These are phyloP conservation scores for Paraplagusia blochii DNA, from an alignment of 2,113 vertebrate genomes.

Conservation along the genomic window DNA sequence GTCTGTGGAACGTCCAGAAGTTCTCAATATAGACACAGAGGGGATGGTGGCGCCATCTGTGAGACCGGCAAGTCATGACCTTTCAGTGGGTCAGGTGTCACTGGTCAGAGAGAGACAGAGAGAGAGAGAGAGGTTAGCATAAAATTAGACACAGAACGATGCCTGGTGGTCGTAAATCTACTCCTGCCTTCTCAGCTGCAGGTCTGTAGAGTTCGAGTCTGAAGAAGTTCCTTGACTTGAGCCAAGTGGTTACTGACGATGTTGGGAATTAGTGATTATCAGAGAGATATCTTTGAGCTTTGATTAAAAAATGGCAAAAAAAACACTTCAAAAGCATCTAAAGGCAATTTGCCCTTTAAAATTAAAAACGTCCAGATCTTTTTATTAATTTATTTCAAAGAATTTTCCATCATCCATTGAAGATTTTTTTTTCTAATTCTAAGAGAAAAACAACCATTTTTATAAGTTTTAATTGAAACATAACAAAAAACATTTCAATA, in stretches of 20 bases:
- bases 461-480: no score
- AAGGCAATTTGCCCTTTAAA: no score
- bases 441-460: not conserved
- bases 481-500: no score
- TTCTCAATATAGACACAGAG: conserved; percentile 49
- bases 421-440: no score
- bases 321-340: no score
- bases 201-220: not conserved
- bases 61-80: conserved; percentile 46
- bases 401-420: no score
- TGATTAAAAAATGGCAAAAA: no score
- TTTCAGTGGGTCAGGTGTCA: conserved; percentile 41
- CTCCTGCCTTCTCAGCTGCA: conserved; percentile 7
- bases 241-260: no score
- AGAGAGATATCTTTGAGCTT: no score
- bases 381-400: no score
- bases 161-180: not conserved
- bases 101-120: not conserved
- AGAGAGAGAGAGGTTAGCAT: not conserved
- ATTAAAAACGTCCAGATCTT: no score
- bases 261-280: no score
- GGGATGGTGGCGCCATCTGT: conserved; percentile 9
- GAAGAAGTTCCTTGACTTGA: not conserved
- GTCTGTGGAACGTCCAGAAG: conserved; percentile 41
- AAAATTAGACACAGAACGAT: not conserved